Percentiles rank a stretch among this genome's conserved stretches.
phyloP scores from a whole-genome alignment of 2,888 invertebrate genomes.

The Caenorhabditis doughertyi region DNA sequence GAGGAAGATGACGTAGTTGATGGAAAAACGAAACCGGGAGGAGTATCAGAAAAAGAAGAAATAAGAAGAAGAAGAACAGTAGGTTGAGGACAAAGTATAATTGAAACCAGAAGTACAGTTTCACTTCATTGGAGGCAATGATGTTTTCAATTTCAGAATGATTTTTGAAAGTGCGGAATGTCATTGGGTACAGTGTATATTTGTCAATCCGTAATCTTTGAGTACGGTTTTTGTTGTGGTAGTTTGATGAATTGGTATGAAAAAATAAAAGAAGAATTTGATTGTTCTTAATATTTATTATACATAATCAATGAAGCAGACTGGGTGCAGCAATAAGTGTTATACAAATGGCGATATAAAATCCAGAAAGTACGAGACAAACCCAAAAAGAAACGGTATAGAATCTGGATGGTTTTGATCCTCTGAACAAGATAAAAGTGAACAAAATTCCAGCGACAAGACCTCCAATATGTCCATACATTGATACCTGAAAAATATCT shows the following conservation, averaged over 20 bases:
- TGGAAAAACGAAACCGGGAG: neutral
- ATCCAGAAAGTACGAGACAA: constrained; percentile 86
- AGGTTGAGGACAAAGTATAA: constrained; percentile 4
- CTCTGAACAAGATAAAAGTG: constrained; percentile 90
- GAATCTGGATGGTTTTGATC: constrained; percentile 41
- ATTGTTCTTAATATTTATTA: neutral
- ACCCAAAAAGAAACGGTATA: constrained; percentile 85
- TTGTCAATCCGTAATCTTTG: no score
- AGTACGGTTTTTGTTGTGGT: no score
- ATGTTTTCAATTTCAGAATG: neutral
- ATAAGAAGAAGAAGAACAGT: neutral
- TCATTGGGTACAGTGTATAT: no score
- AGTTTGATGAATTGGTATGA: no score
- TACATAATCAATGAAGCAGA: constrained; percentile 43
- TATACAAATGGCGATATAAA: constrained; percentile 74
- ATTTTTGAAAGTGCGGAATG: neutral
- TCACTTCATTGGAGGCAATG: neutral
- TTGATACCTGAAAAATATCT: constrained; percentile 89
- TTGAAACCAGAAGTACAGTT: constrained; percentile 6
- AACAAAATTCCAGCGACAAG: constrained; percentile 91
- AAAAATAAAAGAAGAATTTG: no score
- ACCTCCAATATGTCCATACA: constrained; percentile 95
- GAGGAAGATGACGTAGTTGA: constrained; percentile 41
- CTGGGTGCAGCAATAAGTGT: constrained; percentile 71
- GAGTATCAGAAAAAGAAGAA: constrained; percentile 33